Base-by-base conservation (phyloP, 2,888 invertebrate species). In the Phasia obesa region DNA sequence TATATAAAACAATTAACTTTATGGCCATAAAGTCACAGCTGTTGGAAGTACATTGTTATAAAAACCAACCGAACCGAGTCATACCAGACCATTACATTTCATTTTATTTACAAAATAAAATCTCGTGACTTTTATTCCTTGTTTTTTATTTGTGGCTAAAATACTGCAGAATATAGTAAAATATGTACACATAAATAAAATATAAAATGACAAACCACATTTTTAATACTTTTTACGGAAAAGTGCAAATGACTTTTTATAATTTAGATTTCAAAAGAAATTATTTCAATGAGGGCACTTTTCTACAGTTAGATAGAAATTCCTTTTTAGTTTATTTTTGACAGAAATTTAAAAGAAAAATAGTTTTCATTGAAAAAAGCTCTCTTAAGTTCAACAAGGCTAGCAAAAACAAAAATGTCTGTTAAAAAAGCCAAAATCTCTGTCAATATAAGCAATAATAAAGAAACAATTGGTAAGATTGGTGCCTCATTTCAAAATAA, bases 1-100 rank as follows among this genome's bases (percentile, higher is more conserved):
- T 15, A 19, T 55, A 44, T 17, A 69, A 74, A 69, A 75, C 57
- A 57, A 75, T 75, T 75, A 75, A 75, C 69, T 81, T 81, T 75
- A 81, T 69, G 42, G 42, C 62, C 42, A 57, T 69, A 74, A 73
- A 71, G 71, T 73, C 71, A 65, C 73, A 73, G 60, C 65, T 71
- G 79, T 60, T 65, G 73, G 42, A 44, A 25, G 17, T 23, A 60
- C 5, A 23, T 62, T 42, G 13, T 47, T 44, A 15, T 49, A 55
- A 62, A 19, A 70, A 55, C 23, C 51, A 31, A 60, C 35, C 49
- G 11, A 25, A 59, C 49, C 15, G 17, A 59, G 7, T 19, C 23
- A 15, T n/a, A 6, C 11, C 55, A 38, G 3, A 17, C 31, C 21
- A 23, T 31, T 15, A 35, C 15, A 15, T 21, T 23, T n/a, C 42